Conservation (phyloP, 2,113 vertebrate species). For the Perca flavescens region DNA sequence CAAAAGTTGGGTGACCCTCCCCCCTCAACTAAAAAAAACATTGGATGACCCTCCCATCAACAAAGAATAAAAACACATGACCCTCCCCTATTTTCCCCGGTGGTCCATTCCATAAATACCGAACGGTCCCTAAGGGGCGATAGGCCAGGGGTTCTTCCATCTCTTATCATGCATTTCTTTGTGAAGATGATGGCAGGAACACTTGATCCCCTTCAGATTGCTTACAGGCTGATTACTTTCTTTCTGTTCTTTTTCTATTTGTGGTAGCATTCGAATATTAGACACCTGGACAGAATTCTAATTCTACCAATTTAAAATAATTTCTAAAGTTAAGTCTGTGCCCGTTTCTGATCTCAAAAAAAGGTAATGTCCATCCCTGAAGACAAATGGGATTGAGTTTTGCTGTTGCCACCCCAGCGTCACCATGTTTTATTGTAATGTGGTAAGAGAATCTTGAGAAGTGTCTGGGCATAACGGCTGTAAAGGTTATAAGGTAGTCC, state of each 20-base stretch:
- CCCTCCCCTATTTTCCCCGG: too few relatives aligned
- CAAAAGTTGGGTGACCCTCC: too few relatives aligned
- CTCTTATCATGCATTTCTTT: not conserved
- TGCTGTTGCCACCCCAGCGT: not conserved
- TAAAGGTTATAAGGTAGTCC: not conserved
- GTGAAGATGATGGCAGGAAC: not conserved
- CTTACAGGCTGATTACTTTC: not conserved
- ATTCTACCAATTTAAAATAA: not conserved
- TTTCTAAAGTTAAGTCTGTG: not conserved
- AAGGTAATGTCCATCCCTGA: not conserved
- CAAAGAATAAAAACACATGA: too few relatives aligned
- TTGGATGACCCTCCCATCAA: too few relatives aligned
- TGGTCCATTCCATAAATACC: too few relatives aligned
- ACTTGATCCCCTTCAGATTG: not conserved
- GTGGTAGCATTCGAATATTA: not conserved
- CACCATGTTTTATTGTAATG: not conserved
- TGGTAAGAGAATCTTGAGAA: not conserved
- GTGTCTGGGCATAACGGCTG: not conserved
- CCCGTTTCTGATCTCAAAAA: not conserved
- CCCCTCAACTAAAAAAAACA: too few relatives aligned
- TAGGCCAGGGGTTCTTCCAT: not conserved
- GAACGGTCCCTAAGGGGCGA: too few relatives aligned
- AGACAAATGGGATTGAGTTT: slow-evolving; percentile 2
- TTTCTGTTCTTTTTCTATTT: not conserved
- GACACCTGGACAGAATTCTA: not conserved